phyloP scores from a whole-genome alignment of 2,888 invertebrate genomes.

The Chelonus formosanus region DNA sequence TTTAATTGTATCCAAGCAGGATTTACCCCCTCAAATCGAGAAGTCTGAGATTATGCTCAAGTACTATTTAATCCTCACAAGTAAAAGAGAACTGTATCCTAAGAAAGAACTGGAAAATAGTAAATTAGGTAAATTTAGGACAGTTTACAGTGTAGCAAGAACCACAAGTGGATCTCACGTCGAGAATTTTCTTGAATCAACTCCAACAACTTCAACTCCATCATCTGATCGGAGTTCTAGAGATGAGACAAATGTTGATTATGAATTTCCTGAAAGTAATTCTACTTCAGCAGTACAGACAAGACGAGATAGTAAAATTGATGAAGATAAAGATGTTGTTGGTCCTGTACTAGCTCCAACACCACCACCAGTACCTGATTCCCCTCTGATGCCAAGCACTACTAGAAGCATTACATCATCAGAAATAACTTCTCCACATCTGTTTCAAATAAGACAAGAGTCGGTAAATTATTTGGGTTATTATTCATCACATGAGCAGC shows the following conservation, averaged over 20 bases:
- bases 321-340: slow-evolving; percentile 30
- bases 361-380: slow-evolving; percentile 61
- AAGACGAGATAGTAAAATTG: background rate
- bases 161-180: slow-evolving; percentile 50
- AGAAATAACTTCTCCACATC: slow-evolving; percentile 48
- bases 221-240: slow-evolving; percentile 37
- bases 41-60: slow-evolving; percentile 58
- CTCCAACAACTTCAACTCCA: slow-evolving; percentile 38
- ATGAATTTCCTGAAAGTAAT: slow-evolving; percentile 30
- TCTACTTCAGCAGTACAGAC: slow-evolving; percentile 26
- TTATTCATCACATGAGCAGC: slow-evolving; percentile 74
- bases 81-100: slow-evolving; percentile 69
- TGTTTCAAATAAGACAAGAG: slow-evolving; percentile 68
- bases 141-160: slow-evolving; percentile 66
- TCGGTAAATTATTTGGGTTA: slow-evolving; percentile 76
- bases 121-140: slow-evolving; percentile 71
- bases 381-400: slow-evolving; percentile 48
- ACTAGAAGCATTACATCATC: slow-evolving; percentile 27
- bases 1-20: slow-evolving; percentile 72
- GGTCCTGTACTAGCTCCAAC: slow-evolving; percentile 53
- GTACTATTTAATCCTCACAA: slow-evolving; percentile 60
- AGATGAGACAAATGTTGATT: slow-evolving; percentile 35
- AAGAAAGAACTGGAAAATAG: slow-evolving; percentile 71
- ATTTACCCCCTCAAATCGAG: slow-evolving; percentile 54
- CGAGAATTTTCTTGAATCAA: slow-evolving; percentile 52